Evolutionary conservation across 2,888 invertebrate genomes (phyloP), one percentile per base, ranked within the genome.

Genomic region (Galeopsomyia nigrocyanea): DNA sequence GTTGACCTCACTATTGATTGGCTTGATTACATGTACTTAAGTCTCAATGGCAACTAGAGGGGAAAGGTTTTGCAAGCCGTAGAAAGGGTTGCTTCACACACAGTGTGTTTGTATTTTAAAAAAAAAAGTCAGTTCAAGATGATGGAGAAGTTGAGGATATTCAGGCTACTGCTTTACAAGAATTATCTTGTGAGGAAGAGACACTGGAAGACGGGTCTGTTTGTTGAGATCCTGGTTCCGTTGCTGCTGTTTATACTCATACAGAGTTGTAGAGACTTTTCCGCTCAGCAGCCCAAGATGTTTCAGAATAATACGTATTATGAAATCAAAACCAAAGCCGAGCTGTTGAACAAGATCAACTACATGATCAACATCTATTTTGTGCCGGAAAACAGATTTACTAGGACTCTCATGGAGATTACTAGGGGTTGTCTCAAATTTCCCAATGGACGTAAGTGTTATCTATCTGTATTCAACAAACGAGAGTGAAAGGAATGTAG

Each of bases 161-260:
- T 84, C 55, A 64, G 76, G 17, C 77, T 86, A 13, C 74, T 86
- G n/a, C 71, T 86, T 61, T 78, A 80, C 71, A 86, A 86, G 76
- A 83, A 85, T 69, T 77, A 78, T n/a, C 67, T 83, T n/a, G 80
- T 85, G 9, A 80, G 86, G 17, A 81, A 78, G 50, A 82, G 82
- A 19, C 81, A 85, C 58, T 85, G 84, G 84, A 80, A 81, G 58
- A 68, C 77, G 49, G 80, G 77, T 7, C 16, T 85, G 31, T 80
- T 86, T n/a, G 69, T 83, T 10, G 81, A 86, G 73, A 77, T 83
- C 68, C 47, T 80, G 14, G 71, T 85, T 65, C 85, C 86, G 3
- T 50, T 84, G 9, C 56, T 77, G 14, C 72, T 85, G 39, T 82
- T 86, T 46, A 22, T 79, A 16, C 75, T 84, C 3, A 79, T 81